These are phyloP conservation scores for Benitochromis conjunctus DNA, from an alignment of 2,113 vertebrate genomes.

Conservation along the genomic window DNA sequence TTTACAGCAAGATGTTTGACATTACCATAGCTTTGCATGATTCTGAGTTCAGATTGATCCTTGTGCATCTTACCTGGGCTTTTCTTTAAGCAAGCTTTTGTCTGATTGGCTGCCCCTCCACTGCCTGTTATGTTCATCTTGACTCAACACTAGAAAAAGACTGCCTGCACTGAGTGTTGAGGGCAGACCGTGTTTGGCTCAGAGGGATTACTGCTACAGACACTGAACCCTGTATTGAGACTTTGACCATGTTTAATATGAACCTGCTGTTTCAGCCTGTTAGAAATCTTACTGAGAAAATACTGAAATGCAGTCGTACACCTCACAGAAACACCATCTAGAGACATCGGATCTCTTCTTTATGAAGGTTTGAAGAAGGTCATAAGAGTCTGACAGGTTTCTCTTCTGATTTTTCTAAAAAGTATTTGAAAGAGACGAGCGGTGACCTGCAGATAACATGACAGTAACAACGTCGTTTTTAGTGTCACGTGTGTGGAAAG, in stretches of 20 bases:
- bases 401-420: not conserved
- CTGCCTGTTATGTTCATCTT: too few species aligned
- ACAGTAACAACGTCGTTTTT: not conserved
- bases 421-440: accelerated
- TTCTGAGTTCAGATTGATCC: not conserved
- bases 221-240: too few species aligned
- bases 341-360: not conserved
- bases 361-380: not conserved
- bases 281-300: not conserved
- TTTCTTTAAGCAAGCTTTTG: too few species aligned
- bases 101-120: too few species aligned
- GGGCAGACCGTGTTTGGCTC: too few species aligned
- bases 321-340: not conserved
- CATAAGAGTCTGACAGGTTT: not conserved
- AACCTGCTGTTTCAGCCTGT: too few species aligned
- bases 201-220: too few species aligned
- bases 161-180: too few species aligned
- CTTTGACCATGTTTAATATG: too few species aligned
- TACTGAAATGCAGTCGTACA: accelerated
- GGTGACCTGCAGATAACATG: not conserved
- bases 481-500: not conserved
- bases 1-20: not conserved
- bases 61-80: too few species aligned
- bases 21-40: not conserved
- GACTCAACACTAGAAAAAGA: too few species aligned